Percentiles rank a stretch among this genome's conserved stretches.
These are phyloP conservation scores for Eristalinus aeneus DNA, from an alignment of 2,888 invertebrate genomes.

Conservation along the genomic window DNA sequence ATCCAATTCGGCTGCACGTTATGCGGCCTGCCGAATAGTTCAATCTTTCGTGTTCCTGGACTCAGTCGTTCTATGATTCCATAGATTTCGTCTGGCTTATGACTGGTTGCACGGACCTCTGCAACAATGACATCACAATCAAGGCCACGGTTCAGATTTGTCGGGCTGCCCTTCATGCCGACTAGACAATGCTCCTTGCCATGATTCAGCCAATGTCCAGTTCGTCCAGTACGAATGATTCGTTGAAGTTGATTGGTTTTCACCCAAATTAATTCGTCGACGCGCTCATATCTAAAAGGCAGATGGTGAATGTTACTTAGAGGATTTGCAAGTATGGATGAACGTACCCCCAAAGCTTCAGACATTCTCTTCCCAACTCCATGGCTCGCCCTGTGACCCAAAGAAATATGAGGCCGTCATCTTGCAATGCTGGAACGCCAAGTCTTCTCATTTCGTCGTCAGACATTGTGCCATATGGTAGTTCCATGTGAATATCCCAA, in stretches of 20 bases:
- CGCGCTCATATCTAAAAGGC: conserved; percentile 88
- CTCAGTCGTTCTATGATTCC: conserved; percentile 98
- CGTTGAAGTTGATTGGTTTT: conserved; percentile 98
- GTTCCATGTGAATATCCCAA: conserved; percentile 99
- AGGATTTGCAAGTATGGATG: not conserved
- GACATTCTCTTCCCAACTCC: conserved; percentile 96
- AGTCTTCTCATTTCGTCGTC: conserved; percentile 99
- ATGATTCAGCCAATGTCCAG: conserved; percentile 99
- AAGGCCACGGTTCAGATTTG: conserved; percentile 93
- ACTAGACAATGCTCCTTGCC: conserved; percentile 98
- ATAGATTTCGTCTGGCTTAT: conserved; percentile 99
- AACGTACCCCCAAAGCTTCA: conserved; percentile 92
- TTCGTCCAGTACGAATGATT: conserved; percentile 97
- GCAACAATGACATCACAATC: conserved; percentile 99
- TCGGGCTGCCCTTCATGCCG: conserved; percentile 97
- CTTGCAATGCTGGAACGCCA: conserved; percentile 96
- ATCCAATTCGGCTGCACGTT: conserved; percentile 99
- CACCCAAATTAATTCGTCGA: conserved; percentile 99
- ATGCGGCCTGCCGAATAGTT: conserved; percentile 97
- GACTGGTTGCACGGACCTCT: conserved; percentile 98
- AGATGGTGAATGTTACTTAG: not conserved
- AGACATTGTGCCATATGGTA: conserved; percentile 98
- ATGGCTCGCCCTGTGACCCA: conserved; percentile 96
- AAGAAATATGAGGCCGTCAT: conserved; percentile 96
- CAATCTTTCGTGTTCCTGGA: conserved; percentile 98